Conservation (phyloP, 2,888 invertebrate species). For the Campoplex capitator region DNA sequence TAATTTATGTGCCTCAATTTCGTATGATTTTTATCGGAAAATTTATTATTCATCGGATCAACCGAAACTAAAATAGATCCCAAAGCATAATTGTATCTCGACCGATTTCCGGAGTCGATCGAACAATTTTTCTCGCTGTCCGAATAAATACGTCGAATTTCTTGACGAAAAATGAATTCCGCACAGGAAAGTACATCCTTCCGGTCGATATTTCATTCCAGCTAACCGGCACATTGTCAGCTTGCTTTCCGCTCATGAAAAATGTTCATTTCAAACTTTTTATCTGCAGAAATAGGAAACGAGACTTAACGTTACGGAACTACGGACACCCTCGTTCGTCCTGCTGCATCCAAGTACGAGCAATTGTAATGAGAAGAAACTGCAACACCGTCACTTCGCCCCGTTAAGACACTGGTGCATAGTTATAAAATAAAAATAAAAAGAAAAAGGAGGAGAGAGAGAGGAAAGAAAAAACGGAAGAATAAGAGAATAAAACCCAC, state of each 20-base stretch:
- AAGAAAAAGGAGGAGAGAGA: too few species aligned
- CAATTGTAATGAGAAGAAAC: conserved; percentile 40
- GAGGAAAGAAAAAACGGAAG: not conserved
- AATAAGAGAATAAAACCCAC: conserved; percentile 42
- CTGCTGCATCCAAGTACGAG: conserved; percentile 19
- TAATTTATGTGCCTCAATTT: not conserved
- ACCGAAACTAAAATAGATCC: not conserved
- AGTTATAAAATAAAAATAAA: conserved; percentile 29
- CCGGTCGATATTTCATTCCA: too few species aligned
- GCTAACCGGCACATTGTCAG: too few species aligned
- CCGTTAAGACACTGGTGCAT: conserved; percentile 52
- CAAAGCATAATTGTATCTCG: not conserved
- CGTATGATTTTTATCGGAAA: not conserved
- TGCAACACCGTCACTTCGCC: conserved; percentile 38
- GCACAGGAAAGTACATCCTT: not conserved
- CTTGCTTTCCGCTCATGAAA: not conserved
- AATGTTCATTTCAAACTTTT: not conserved
- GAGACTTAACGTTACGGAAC: conserved; percentile 26
- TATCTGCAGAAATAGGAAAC: not conserved
- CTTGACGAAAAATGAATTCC: not conserved
- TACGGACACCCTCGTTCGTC: not conserved
- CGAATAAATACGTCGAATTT: not conserved
- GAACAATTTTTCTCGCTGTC: not conserved
- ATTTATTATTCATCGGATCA: not conserved
- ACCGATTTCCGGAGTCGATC: not conserved